Evolutionary conservation across 2,797 vertebrate genomes (phyloP).

Genomic region (Allobates femoralis): DNA sequence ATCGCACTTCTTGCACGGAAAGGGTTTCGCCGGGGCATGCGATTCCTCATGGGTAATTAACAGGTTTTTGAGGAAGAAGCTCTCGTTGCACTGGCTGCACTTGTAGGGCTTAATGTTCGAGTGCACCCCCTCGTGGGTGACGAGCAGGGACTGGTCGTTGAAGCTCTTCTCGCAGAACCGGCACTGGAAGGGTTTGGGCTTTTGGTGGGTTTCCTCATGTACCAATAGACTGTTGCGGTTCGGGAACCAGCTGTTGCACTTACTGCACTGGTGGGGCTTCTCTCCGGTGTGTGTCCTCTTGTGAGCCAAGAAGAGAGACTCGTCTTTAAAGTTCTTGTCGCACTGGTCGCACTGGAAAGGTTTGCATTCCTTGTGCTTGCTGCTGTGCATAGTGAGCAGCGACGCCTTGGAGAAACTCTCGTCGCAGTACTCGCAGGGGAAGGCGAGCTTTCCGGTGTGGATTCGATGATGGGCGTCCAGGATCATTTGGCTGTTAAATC

Average conservation of each 20-base stretch:
- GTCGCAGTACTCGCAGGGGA: constrained; percentile 23
- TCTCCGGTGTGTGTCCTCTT: constrained; percentile 48
- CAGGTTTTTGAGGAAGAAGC: no score
- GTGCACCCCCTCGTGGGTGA: constrained; percentile 53
- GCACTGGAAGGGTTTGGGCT: constrained; percentile 55
- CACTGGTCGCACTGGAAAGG: constrained; percentile 57
- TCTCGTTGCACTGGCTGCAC: not conserved
- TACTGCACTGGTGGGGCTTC: constrained; percentile 43
- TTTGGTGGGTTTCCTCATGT: constrained; percentile 39
- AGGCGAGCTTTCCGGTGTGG: constrained; percentile 51
- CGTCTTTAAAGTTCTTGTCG: constrained; percentile 57
- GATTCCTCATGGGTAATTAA: no score
- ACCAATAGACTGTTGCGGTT: constrained; percentile 26
- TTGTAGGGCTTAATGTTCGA: constrained; percentile 41
- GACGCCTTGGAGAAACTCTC: constrained; percentile 54
- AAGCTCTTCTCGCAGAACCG: constrained; percentile 57
- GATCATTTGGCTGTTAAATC: constrained; percentile 43
- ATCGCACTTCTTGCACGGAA: no score
- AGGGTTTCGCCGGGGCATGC: no score
- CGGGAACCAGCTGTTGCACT: constrained; percentile 50
- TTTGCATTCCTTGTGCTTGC: constrained; percentile 43
- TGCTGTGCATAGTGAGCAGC: constrained; percentile 34
- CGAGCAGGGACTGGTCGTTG: constrained; percentile 45
- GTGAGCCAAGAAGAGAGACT: constrained; percentile 34
- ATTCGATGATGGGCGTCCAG: constrained; percentile 55